Base-by-base conservation (phyloP, 2,113 vertebrate species). In the Aegithalos caudatus region DNA sequence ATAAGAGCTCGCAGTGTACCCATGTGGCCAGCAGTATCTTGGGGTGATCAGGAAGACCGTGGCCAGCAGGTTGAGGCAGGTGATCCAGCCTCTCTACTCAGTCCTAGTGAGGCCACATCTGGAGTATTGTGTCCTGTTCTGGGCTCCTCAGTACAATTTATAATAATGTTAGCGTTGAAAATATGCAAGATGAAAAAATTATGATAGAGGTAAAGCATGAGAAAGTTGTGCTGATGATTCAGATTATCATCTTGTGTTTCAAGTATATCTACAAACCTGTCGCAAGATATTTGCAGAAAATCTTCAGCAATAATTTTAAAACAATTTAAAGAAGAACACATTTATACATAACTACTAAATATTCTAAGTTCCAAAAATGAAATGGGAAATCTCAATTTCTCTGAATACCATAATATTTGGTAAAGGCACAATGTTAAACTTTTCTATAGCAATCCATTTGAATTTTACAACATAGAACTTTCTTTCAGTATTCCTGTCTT, bases 1-100 rank as follows among this genome's bases (percentile, higher is more conserved):
- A 27, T 28, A 28, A 33, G 35, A 50, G 12, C 22, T 18, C 0
- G 0, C 31, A 37, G 8, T 33, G 33, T 72, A 37, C 44, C 8
- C 25, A 57, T 65, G 44, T 0, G 1, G 18, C 7, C 12, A 37
- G 11, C 14, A 44, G 44, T 44, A 9, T 44, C 10, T 11, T 65
- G 12, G 12, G 6, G 12, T 57, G 10, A 37, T 28, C 12, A 31
- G 10, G 18, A 57, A 58, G 12, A 50, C 4, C 0, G 0, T 44
- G 37, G 12, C 12, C 44, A 58, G 58, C 10, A 13, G 31, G 18
- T 19, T 0, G 0, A 65, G 22, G 44, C 5, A 23, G 14, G 7
- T 28, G 27, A 44, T 57, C 15, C 27, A 58, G 11, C 4, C 14
- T 21, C 22, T 58, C 58, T 50, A 6, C 12, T 81, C 31, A 65